Evolutionary conservation across 2,888 invertebrate genomes (phyloP).

Genomic region (Eupelmus urozonus): DNA sequence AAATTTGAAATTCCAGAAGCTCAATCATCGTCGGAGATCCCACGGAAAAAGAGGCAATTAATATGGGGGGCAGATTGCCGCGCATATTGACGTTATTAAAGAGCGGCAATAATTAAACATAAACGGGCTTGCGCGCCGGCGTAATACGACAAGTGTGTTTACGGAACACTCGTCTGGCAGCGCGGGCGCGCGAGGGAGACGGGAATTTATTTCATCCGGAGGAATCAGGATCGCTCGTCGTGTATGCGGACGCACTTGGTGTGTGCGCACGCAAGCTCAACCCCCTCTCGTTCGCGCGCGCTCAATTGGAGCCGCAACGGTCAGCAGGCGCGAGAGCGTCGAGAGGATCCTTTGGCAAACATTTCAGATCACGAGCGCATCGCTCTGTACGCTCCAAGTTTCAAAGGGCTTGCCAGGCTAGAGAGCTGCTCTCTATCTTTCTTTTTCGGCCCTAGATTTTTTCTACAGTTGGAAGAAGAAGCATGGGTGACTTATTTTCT

Average conservation of each 20-base stretch:
- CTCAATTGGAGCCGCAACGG: conserved; percentile 34
- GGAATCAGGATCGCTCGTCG: conserved; percentile 46
- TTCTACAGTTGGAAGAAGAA: neutral
- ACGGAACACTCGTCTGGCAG: conserved; percentile 64
- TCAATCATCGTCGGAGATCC: neutral
- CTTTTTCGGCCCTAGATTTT: neutral
- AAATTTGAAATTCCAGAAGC: conserved; percentile 51
- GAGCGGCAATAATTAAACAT: conserved; percentile 63
- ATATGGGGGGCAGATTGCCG: conserved; percentile 29
- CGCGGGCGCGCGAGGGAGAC: conserved; percentile 61
- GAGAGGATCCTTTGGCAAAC: conserved; percentile 56
- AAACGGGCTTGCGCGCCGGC: conserved; percentile 48
- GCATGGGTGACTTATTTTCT: conserved; percentile 27
- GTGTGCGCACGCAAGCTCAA: neutral
- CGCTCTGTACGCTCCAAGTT: conserved; percentile 35
- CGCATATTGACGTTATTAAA: conserved; percentile 42
- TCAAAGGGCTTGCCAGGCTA: too few species aligned
- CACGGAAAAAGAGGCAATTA: conserved; percentile 51
- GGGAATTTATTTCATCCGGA: conserved; percentile 64
- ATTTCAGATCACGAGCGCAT: conserved; percentile 45
- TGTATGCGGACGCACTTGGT: conserved; percentile 13
- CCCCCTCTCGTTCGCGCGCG: conserved; percentile 1
- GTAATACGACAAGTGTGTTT: conserved; percentile 63
- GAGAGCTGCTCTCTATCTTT: neutral
- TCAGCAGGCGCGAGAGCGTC: too few species aligned